A percentile compares a stretch with the other conserved stretches of the same genome.
Conservation (phyloP, 2,113 vertebrate species). For the Eulemur macaco region DNA sequence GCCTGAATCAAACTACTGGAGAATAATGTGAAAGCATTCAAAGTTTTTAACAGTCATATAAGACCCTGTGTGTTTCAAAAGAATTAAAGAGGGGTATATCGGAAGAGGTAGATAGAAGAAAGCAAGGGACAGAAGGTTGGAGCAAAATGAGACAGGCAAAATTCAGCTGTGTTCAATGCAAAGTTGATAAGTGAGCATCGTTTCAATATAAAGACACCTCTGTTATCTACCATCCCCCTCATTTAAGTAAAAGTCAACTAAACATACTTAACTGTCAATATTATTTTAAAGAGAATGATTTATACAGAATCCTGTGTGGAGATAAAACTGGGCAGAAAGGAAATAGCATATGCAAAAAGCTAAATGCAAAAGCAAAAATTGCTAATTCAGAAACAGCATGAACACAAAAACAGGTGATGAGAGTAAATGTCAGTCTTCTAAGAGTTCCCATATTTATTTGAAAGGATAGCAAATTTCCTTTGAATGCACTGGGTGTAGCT, state of each 20-base stretch:
- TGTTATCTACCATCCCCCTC: not conserved
- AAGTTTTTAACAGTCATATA: not conserved
- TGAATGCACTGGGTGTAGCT: not conserved
- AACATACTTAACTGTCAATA: not conserved
- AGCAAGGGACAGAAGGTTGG: not conserved
- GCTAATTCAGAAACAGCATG: not conserved
- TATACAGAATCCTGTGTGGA: not conserved
- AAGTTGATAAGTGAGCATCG: not conserved
- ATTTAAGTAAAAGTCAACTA: not conserved
- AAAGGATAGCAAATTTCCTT: not conserved
- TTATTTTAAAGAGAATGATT: not conserved
- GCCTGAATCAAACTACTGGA: not conserved
- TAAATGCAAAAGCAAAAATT: not conserved
- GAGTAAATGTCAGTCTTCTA: not conserved
- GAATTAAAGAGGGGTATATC: not conserved
- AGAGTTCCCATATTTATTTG: not conserved
- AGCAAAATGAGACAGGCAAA: not conserved
- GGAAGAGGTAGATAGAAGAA: not conserved
- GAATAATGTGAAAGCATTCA: not conserved
- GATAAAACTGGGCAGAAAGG: not conserved
- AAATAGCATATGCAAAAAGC: not conserved
- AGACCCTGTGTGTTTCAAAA: not conserved
- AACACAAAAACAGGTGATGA: not conserved
- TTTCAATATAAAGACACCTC: not conserved
- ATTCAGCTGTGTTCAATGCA: not conserved